Evolutionary conservation across 1,140 invertebrate species (phyloP).

Genomic region (Trachelipus rathkii): DNA sequence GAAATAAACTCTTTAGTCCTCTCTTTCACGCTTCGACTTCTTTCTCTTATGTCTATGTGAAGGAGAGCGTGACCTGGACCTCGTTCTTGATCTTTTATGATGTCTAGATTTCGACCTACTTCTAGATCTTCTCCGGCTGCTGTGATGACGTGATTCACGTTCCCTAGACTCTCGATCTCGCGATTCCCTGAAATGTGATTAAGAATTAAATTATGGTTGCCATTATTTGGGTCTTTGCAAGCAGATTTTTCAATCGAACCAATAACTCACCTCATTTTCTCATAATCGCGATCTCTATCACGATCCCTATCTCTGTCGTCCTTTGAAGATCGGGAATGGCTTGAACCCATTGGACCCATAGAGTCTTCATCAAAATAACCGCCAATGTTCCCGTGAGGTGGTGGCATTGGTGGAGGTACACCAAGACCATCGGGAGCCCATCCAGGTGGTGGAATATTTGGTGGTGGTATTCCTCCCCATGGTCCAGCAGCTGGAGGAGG

Average conservation of each 20-base stretch:
- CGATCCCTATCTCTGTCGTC: background rate
- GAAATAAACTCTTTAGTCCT: background rate
- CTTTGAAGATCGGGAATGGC: background rate
- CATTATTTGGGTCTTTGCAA: background rate
- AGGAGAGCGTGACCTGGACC: constrained; percentile 29
- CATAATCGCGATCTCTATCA: background rate
- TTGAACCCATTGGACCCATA: background rate
- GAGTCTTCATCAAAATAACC: background rate
- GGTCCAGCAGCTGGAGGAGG: background rate
- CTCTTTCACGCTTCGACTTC: constrained; percentile 35
- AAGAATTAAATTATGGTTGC: background rate
- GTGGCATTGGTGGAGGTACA: background rate
- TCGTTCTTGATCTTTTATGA: constrained; percentile 18
- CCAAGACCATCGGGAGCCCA: background rate
- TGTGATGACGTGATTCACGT: constrained; percentile 24
- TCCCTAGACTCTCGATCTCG: background rate
- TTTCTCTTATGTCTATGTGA: constrained; percentile 33
- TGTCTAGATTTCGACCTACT: constrained; percentile 30
- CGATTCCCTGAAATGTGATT: background rate
- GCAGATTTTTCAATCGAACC: background rate
- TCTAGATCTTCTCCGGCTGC: constrained; percentile 27
- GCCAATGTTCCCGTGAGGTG: background rate
- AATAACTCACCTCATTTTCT: background rate
- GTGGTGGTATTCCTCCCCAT: background rate
- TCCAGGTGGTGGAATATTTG: background rate